Base-by-base conservation (phyloP, 2,797 vertebrate genomes). In the Chelon labrosus region DNA sequence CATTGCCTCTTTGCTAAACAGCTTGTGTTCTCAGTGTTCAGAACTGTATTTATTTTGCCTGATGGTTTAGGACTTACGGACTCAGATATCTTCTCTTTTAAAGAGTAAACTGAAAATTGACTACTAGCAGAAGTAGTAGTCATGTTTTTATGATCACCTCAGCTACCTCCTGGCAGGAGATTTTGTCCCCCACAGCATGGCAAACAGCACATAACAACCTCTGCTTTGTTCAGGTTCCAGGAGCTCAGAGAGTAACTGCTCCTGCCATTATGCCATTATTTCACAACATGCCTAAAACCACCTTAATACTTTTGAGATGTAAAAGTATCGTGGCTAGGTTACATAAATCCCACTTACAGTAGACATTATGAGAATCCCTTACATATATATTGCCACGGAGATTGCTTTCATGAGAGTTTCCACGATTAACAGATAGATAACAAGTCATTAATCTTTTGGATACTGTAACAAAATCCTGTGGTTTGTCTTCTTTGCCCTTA, bases 221-320 rank as follows among this genome's bases (percentile, higher is more conserved):
- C 35, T 31, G 59, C 79, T 87, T 85, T 91, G 77, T 85, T 81
- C 63, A 31, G 17, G 52, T 31, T 73, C 62, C 70, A 73, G 37
- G 14, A 75, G 67, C 72, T 75, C 53, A 53, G 19, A 55, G 39
- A 42, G 42, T 46, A 62, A 79, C 69, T 59, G 71, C 65, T 77
- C 72, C 76, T 78, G 79, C 80, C 79, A 85, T 86, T 73, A 70
- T 67, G 61, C 62, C 12, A n/a, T 53, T 73, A 73, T 76, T 84
- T 85, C 78, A 70, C 65, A 81, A 86, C 82, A 89, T 72, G 77
- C 80, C 71, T 65, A 49, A 80, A 85, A 80, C 65, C 67, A 79
- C 66, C 56, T 61, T 64, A 82, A 60, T 82, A 66, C 70, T 60
- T 57, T 39, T 77, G 65, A 83, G 66, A 67, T 68, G 68, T 74